Evolutionary conservation across 92 coral and sea anemone genomes (phyloP), one percentile per base, ranked within the genome.

Genomic region (Bergia sp.): DNA sequence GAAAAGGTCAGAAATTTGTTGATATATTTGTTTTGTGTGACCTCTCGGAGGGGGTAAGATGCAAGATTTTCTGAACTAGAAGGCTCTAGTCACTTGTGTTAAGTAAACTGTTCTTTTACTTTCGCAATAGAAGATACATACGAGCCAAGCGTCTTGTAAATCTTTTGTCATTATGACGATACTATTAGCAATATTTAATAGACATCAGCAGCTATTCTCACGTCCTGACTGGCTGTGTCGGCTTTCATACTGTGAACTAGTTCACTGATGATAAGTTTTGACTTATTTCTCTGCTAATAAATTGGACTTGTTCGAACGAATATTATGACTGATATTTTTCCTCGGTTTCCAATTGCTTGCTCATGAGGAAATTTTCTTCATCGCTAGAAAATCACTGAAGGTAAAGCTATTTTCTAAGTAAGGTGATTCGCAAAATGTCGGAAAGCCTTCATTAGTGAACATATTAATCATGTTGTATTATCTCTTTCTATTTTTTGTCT

Each of bases 11-110:
- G 23, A 45, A n/a, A 23, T n/a, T 38, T 47, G 37, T 84, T 84
- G 87, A 69, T 82, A 9, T 71, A 12, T 73, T 71, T 84, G 42
- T 67, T 18, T 15, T 39, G 8, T 44, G 75, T 84, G 87, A 84
- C 87, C 77, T 84, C 87, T 84, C 87, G 78, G 47, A 71, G 87
- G 87, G 87, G 87, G 87, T 84, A 84, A 36, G 47, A 84, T n/a
- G 76, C 76, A 40, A 66, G 7, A 15, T 10, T 69, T 84, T 84
- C 75, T 44, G 39, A 9, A 11, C 76, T 65, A 41, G 86, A 69
- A 64, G 40, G 36, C 15, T 69, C 86, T 65, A 65, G 76, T 71
- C 78, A 84, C 79, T 84, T 72, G 37, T 45, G 77, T 29, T 10
- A 84, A 67, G 87, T 84, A 84, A 84, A 84, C 87, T 69, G 40